Percentiles rank a stretch among this genome's conserved stretches.
Conservation (phyloP, 2,113 vertebrate genomes). For the Sebastes schlegelii region DNA sequence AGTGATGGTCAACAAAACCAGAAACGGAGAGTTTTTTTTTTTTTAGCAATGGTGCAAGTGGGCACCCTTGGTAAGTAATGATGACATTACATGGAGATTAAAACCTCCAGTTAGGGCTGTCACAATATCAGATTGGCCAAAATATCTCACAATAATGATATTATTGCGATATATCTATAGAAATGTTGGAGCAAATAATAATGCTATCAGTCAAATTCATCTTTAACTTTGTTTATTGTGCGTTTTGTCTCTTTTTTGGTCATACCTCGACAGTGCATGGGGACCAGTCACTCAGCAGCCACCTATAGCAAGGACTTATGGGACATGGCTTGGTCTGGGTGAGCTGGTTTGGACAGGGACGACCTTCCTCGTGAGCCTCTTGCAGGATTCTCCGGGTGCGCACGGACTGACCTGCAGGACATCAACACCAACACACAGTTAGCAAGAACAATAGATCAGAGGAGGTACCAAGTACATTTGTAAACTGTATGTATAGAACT, state of each 20-base stretch:
- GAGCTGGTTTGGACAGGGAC: conserved; percentile 90
- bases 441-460: not conserved
- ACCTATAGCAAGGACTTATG: conserved; percentile 91
- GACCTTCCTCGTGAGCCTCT: conserved; percentile 89
- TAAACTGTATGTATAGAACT: not conserved
- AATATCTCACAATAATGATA: too few species aligned
- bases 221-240: too few species aligned
- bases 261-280: conserved; percentile 90
- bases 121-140: too few species aligned
- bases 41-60: not conserved
- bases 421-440: not conserved
- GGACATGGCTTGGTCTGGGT: conserved; percentile 91
- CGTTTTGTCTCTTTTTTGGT: not conserved
- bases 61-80: not conserved
- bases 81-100: not conserved
- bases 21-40: not conserved
- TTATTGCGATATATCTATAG: too few species aligned
- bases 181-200: too few species aligned
- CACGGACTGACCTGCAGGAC: conserved; percentile 85
- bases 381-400: conserved; percentile 89
- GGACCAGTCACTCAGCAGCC: conserved; percentile 92
- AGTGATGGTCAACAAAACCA: not conserved
- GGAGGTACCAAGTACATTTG: not conserved
- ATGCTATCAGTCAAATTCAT: too few species aligned
- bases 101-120: not conserved